Evolutionary conservation across 2,113 vertebrate species (phyloP), one percentile per base, ranked within the genome.

Genomic region (Gallinago undulata): DNA sequence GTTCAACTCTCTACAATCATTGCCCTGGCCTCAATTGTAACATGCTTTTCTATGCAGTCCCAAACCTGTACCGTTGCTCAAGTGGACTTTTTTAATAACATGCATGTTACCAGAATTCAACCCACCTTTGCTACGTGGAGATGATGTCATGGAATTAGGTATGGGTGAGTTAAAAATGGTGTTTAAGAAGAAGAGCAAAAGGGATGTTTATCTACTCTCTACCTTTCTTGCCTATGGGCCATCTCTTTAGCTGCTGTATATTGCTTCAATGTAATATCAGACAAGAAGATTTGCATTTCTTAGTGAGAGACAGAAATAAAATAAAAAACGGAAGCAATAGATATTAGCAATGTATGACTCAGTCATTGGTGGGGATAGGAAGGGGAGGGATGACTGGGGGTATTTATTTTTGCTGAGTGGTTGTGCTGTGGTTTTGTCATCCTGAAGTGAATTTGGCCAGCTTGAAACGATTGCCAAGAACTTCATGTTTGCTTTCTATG

Each of bases 341-440:
- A 67, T 85, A 72, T 9, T 77, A 85, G 50, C 21, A 33, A 5
- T 16, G 33, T 35, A 47, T 94, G 33, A 82, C 78, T 94, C 59
- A 93, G 13, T 91, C 55, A 24, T 75, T 78, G 83, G 30, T 90
- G 77, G 66, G 23, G 43, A 10, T 22, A 87, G 64, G 60, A 87
- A 25, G 11, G 3, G 8, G 9, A 69, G 14, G 28, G 18, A 56
- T 84, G 66, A 84, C 33, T 39, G 28, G 8, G 27, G 50, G 18
- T 70, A 30, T 93, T 89, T 85, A 66, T 93, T 96, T 97, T 96
- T 97, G 73, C 92, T 94, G 83, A 79, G 77, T 75, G 85, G 62
- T 97, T 97, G 39, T 35, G 45, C 89, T 95, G 87, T 96, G 96
- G 70, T 95, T 98, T 97, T 90, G 24, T 96, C 96, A 84, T 96